Conservation (phyloP, 2,888 invertebrate genomes). For the Drosophila recens region DNA sequence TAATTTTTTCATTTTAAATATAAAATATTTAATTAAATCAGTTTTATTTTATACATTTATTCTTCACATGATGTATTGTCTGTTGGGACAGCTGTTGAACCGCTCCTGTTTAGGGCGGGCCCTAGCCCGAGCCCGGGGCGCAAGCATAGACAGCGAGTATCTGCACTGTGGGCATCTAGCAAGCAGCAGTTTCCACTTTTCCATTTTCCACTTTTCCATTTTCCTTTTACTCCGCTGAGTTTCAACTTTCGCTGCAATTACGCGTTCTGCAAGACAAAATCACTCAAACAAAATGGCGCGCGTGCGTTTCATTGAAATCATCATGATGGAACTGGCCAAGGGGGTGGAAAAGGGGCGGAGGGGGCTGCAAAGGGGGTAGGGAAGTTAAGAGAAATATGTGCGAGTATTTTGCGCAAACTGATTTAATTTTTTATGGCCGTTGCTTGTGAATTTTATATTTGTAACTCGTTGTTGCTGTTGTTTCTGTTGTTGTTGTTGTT, state of each 20-base stretch:
- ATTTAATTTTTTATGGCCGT: conserved; percentile 76
- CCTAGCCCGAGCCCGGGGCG: not conserved
- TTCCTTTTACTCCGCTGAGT: conserved; percentile 56
- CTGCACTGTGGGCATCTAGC: conserved; percentile 26
- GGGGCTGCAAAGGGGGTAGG: not conserved
- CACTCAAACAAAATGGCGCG: conserved; percentile 77
- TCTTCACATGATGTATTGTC: too few relatives aligned
- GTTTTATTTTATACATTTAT: too few relatives aligned
- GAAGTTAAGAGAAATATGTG: conserved; percentile 65
- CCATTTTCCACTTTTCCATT: conserved; percentile 29
- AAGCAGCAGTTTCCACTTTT: conserved; percentile 39
- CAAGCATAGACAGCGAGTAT: not conserved
- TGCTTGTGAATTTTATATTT: conserved; percentile 74
- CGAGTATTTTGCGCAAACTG: conserved; percentile 74
- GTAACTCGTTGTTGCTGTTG: conserved; percentile 33
- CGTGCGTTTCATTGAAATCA: conserved; percentile 78
- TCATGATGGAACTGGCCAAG: conserved; percentile 27
- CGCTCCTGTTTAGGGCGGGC: conserved; percentile 41
- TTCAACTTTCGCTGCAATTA: conserved; percentile 78
- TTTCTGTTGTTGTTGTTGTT: conserved; percentile 27
- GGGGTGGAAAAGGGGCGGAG: not conserved
- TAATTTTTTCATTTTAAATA: too few relatives aligned
- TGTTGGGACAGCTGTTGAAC: conserved; percentile 12
- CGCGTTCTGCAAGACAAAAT: conserved; percentile 75
- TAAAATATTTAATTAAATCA: too few relatives aligned